Percentiles rank a stretch among this genome's conserved stretches.
Evolutionary conservation across 2,113 vertebrate species (phyloP).

Genomic region (Montifringilla adamsi): DNA sequence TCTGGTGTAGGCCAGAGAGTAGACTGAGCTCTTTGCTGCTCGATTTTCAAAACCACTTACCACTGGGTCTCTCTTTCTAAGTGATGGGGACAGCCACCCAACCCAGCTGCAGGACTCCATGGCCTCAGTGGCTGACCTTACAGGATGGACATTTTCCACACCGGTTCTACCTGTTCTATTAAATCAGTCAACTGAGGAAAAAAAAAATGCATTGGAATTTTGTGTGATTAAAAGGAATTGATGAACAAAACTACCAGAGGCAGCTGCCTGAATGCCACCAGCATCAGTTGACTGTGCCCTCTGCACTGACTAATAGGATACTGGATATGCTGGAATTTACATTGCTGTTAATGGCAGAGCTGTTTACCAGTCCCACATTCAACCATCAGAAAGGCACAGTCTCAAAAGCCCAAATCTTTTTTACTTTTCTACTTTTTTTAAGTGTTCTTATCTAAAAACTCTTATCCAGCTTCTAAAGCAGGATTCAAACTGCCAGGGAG

Average conservation of each 20-base stretch:
- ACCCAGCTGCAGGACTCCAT: neutral
- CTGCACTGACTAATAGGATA: neutral
- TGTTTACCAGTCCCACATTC: neutral
- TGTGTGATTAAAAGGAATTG: neutral
- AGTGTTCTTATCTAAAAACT: neutral
- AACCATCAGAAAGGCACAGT: neutral
- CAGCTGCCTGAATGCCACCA: neutral
- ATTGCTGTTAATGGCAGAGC: neutral
- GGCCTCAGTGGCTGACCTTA: neutral
- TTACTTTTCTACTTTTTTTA: neutral
- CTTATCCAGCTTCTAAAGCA: neutral
- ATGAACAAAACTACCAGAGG: neutral
- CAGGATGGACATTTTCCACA: neutral
- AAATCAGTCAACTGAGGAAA: neutral
- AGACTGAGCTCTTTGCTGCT: neutral
- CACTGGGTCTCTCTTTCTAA: neutral
- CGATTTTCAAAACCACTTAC: neutral
- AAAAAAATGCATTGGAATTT: neutral
- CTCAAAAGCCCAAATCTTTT: neutral
- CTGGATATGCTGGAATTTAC: neutral
- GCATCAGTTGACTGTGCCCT: neutral
- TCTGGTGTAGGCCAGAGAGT: fast-evolving
- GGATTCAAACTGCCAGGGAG: neutral
- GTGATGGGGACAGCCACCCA: neutral
- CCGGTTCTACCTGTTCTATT: neutral